phyloP scores from a whole-genome alignment of 2,113 vertebrate species.

The Pterocles orientalis region DNA sequence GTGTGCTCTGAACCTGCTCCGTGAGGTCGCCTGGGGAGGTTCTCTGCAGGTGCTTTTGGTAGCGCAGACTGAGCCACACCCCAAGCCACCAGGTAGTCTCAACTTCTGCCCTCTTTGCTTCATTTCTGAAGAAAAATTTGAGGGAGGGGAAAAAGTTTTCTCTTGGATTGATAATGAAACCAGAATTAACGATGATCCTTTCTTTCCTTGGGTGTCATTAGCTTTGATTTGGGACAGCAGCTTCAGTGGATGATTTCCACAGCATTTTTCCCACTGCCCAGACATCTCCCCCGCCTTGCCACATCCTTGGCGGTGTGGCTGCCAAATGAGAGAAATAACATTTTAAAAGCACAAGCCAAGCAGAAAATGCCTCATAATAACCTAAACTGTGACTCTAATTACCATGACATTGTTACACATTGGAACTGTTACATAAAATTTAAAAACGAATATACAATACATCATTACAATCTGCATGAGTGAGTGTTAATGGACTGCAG shows the following conservation, averaged over 20 bases:
- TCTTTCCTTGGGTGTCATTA: background rate
- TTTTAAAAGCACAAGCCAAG: background rate
- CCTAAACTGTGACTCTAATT: constrained; percentile 37
- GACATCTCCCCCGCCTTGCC: background rate
- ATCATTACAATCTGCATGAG: constrained; percentile 15
- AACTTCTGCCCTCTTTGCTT: background rate
- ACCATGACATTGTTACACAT: constrained; percentile 4
- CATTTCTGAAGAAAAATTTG: background rate
- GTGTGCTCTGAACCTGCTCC: background rate
- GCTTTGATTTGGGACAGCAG: background rate
- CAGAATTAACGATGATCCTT: background rate
- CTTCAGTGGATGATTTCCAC: background rate
- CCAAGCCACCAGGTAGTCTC: background rate
- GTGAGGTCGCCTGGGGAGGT: background rate
- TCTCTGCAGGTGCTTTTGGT: background rate
- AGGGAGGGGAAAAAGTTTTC: background rate
- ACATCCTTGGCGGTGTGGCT: background rate
- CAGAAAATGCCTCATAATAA: constrained; percentile 2
- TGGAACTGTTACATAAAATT: constrained; percentile 35
- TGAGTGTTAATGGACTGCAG: constrained; percentile 38
- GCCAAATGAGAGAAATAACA: constrained; percentile 8
- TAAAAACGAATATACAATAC: background rate
- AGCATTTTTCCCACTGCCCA: background rate
- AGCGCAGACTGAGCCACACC: background rate
- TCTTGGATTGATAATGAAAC: background rate